Evolutionary conservation across 2,888 invertebrate species (phyloP).

Genomic region (Lasioglossum vierecki): DNA sequence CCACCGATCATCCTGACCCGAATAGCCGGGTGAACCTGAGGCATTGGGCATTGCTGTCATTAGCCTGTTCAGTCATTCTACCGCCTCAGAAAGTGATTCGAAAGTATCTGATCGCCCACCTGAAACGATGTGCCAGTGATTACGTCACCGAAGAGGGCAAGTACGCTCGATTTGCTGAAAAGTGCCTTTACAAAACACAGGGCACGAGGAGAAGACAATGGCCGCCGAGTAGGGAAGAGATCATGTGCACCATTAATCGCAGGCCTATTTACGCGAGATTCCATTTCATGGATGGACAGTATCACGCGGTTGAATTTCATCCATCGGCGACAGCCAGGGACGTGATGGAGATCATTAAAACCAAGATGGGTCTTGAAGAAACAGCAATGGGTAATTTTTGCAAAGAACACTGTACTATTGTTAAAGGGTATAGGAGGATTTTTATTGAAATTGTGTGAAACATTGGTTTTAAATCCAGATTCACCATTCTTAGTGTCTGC

Average conservation of each 20-base stretch:
- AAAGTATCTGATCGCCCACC: slow-evolving; percentile 94
- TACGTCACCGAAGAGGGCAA: slow-evolving; percentile 96
- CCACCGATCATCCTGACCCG: slow-evolving; percentile 96
- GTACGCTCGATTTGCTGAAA: slow-evolving; percentile 96
- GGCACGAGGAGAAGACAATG: slow-evolving; percentile 92
- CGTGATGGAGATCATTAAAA: slow-evolving; percentile 93
- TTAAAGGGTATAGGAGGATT: neutral
- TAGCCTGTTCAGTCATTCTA: slow-evolving; percentile 92
- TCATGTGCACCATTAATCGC: slow-evolving; percentile 95
- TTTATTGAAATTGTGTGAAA: too few species aligned
- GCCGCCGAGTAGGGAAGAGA: slow-evolving; percentile 96
- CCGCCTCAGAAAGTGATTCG: slow-evolving; percentile 94
- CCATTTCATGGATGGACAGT: slow-evolving; percentile 96
- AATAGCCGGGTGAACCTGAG: slow-evolving; percentile 93
- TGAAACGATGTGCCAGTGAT: slow-evolving; percentile 94
- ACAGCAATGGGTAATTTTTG: slow-evolving; percentile 88
- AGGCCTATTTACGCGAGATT: slow-evolving; percentile 96
- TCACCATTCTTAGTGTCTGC: too few species aligned
- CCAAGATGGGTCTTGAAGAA: slow-evolving; percentile 94
- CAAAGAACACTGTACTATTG: neutral
- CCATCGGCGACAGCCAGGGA: slow-evolving; percentile 96
- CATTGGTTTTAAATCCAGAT: too few species aligned
- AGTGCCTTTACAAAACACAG: slow-evolving; percentile 90
- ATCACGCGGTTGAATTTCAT: slow-evolving; percentile 97
- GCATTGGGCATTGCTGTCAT: slow-evolving; percentile 95